Conservation (phyloP, 2,888 invertebrate genomes). For the Polydrusus pterygomalis region DNA sequence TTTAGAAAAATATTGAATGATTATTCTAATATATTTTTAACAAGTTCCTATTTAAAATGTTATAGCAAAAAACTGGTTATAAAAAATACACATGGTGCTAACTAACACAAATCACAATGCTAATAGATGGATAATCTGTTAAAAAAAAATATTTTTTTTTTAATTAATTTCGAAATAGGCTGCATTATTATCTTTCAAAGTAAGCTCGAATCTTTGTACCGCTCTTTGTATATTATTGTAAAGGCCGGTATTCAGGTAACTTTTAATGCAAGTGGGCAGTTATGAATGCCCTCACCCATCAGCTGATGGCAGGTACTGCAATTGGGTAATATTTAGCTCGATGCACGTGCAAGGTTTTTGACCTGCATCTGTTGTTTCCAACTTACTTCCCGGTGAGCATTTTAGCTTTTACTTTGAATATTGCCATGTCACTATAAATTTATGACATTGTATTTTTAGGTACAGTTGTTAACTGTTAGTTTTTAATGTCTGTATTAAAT, state of each 20-base stretch:
- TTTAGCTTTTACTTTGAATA: constrained; percentile 18
- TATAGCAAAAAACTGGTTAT: no score
- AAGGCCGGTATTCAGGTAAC: neutral
- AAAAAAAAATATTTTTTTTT: no score
- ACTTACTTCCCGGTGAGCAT: constrained; percentile 37
- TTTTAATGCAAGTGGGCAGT: constrained; percentile 17
- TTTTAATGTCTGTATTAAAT: neutral
- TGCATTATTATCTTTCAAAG: no score
- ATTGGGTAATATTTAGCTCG: constrained; percentile 43
- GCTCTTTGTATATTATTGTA: neutral
- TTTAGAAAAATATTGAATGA: no score
- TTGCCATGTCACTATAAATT: constrained; percentile 12
- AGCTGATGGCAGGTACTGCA: constrained; percentile 35
- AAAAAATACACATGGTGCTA: no score
- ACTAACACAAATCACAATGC: no score
- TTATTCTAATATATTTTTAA: no score
- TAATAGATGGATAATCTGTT: no score
- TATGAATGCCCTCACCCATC: constrained; percentile 25
- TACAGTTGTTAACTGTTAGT: neutral
- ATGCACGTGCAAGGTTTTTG: constrained; percentile 52
- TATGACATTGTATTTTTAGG: constrained; percentile 3
- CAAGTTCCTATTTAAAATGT: no score
- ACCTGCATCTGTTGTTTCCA: constrained; percentile 39
- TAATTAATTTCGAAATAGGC: no score
- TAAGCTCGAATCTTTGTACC: no score